Base-by-base conservation (phyloP, 2,888 invertebrate genomes). In the Yponomeuta malinellus region DNA sequence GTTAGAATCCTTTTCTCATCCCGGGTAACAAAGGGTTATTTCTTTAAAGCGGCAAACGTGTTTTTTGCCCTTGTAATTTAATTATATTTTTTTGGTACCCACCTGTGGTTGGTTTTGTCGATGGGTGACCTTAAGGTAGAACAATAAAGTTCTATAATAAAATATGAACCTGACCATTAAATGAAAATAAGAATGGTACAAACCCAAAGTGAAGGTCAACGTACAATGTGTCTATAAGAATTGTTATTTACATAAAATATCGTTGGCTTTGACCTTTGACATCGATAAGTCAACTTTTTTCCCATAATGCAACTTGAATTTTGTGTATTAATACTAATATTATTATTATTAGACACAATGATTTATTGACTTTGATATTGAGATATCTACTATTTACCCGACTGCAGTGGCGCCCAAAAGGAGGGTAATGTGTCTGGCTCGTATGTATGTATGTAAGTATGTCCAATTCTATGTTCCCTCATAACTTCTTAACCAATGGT, bases 281-380 rank as follows among this genome's bases (percentile, higher is more conserved):
- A 9, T 15, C 68, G 23, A 68, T 68, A 68, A 65, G 31, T 65
- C 23, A 68, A 10, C 23, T n/a, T 68, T 48, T 59, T 59, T 59
- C 12, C 15, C 15, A 15, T 68, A 23, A 66, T n/a, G 33, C 37
- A 9, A n/a, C 37, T 31, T 66, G n/a, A n/a, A 10, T 37, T 66
- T 0, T 10, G 12, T 37, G 66, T 12, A 37, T 78, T 78, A 75
- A 77, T 74, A 76, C 77, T 78, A 73, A 72, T 75, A 81, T 85
- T 84, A 81, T 85, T 84, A 81, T 83, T 81, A 77, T 79, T 77
- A 74, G 77, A 76, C 75, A 74, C 43, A 75, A 79, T 84, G 80
- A 85, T 84, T 73, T 81, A 84, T 83, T 81, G 75, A 72, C 12
- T 78, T 65, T 33, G 43, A 68, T 68, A 10, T 68, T 43, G 43